These are phyloP conservation scores for Epinotia demarniana DNA, from an alignment of 2,888 invertebrate species.

Conservation along the genomic window DNA sequence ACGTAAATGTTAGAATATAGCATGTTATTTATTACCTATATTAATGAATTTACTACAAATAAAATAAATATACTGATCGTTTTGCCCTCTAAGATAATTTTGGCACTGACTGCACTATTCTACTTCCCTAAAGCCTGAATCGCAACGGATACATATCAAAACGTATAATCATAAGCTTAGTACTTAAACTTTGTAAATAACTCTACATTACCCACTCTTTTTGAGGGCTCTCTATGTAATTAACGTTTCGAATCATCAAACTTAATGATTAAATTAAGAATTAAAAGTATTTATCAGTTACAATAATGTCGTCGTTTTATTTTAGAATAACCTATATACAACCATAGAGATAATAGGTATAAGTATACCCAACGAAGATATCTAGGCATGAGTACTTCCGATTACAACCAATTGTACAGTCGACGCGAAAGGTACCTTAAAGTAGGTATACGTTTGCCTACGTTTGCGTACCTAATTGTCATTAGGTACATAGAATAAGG, in stretches of 20 bases:
- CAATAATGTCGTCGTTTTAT: slow-evolving; percentile 28
- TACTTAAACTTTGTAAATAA: slow-evolving; percentile 40
- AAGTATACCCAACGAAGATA: too few relatives aligned
- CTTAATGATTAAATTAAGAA: slow-evolving; percentile 34
- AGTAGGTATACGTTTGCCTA: too few relatives aligned
- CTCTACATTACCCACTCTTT: slow-evolving; percentile 40
- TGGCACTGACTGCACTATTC: not conserved
- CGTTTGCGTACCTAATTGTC: too few relatives aligned
- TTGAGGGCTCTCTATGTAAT: slow-evolving; percentile 42
- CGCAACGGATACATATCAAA: slow-evolving; percentile 33
- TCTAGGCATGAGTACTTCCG: too few relatives aligned
- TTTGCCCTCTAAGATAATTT: not conserved
- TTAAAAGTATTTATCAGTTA: slow-evolving; percentile 43
- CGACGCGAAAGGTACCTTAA: too few relatives aligned
- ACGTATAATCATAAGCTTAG: slow-evolving; percentile 13
- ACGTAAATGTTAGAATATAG: too few relatives aligned
- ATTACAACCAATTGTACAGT: too few relatives aligned
- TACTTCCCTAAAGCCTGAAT: slow-evolving; percentile 12
- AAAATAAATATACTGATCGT: not conserved
- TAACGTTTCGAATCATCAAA: slow-evolving; percentile 40
- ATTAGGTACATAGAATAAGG: too few relatives aligned
- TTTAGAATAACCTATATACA: not conserved
- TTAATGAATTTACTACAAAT: too few relatives aligned
- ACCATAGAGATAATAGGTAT: too few relatives aligned
- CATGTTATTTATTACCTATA: too few relatives aligned